These are phyloP conservation scores for Actinemys pallida DNA, from an alignment of 2,113 vertebrate species.

Conservation along the genomic window DNA sequence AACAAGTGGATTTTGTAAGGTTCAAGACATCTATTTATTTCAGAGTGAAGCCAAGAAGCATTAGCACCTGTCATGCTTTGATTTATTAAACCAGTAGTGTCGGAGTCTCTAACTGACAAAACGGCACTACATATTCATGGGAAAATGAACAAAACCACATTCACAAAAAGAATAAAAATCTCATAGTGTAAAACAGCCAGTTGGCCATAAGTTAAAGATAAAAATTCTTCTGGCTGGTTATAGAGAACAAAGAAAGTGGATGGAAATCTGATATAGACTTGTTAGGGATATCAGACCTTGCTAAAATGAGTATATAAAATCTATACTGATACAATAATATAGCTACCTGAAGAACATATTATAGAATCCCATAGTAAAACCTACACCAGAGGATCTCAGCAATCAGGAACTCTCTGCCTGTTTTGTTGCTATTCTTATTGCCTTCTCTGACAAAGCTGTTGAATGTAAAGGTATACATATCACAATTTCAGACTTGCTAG, in stretches of 20 bases:
- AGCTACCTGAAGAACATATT: constrained; percentile 30
- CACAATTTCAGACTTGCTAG: background rate
- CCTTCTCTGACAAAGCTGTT: background rate
- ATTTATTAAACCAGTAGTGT: constrained; percentile 70
- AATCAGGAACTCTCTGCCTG: background rate
- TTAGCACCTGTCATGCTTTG: constrained; percentile 70
- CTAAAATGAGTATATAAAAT: constrained; percentile 5
- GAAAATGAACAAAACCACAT: constrained; percentile 74
- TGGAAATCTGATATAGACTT: constrained; percentile 36
- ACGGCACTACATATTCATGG: constrained; percentile 68
- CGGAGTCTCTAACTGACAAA: constrained; percentile 74
- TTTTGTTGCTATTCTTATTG: background rate
- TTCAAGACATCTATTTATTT: background rate
- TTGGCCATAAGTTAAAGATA: constrained; percentile 30
- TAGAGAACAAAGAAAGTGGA: background rate
- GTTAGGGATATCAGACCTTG: background rate
- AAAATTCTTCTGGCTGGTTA: constrained; percentile 9
- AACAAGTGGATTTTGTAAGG: constrained; percentile 24
- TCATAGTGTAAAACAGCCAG: constrained; percentile 52
- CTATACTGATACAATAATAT: background rate
- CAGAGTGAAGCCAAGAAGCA: constrained; percentile 14
- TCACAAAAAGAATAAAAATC: constrained; percentile 65
- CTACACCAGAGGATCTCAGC: background rate
- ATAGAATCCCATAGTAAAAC: constrained; percentile 37
- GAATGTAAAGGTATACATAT: background rate